Evolutionary conservation across 2,797 vertebrate species (phyloP).

Genomic region (Gambusia yucatana): DNA sequence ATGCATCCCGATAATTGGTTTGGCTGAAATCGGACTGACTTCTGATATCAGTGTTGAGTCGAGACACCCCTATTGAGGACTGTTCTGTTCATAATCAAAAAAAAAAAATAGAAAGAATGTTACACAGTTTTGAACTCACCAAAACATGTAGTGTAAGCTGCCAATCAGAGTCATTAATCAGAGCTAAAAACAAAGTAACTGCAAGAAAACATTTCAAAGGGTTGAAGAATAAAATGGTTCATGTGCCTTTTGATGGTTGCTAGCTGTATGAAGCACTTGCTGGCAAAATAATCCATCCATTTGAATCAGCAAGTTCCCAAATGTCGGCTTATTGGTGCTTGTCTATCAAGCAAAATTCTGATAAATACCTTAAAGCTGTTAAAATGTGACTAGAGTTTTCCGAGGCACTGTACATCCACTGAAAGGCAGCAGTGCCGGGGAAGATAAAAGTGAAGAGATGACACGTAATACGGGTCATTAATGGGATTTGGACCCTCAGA

Average conservation of each 20-base stretch:
- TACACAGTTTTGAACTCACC: neutral
- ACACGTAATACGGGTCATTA: constrained; percentile 70
- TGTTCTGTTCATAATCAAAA: neutral
- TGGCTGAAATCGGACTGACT: no score
- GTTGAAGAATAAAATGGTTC: neutral
- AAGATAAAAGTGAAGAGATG: constrained; percentile 64
- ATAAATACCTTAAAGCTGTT: neutral
- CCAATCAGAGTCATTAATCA: neutral
- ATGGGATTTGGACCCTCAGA: constrained; percentile 65
- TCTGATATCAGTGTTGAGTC: no score
- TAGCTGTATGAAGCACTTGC: no score
- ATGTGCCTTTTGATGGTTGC: neutral
- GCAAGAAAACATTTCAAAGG: neutral
- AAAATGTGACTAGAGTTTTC: neutral
- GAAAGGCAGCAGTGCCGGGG: constrained; percentile 29
- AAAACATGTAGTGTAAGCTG: neutral
- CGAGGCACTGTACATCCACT: constrained; percentile 4
- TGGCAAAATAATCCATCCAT: neutral
- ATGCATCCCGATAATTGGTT: no score
- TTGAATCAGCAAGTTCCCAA: neutral
- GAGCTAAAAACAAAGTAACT: neutral
- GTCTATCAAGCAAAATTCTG: neutral
- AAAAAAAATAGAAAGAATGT: neutral
- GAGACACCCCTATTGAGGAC: neutral
- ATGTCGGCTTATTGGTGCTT: neutral